Base-by-base conservation (phyloP, 2,888 invertebrate species). In the Meiosimyza platycephala region DNA sequence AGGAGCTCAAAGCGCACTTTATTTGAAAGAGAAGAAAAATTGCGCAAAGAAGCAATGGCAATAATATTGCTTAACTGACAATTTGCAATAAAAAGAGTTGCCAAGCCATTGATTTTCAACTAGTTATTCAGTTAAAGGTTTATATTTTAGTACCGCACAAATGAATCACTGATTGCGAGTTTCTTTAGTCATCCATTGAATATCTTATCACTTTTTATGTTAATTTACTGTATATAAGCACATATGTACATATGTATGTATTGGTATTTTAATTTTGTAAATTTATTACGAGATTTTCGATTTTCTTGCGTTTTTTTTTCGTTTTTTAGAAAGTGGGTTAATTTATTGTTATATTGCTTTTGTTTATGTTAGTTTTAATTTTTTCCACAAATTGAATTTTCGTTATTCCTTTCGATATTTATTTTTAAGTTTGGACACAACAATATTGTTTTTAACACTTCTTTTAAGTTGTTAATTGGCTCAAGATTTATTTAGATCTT, bases 251-350 rank as follows among this genome's bases (percentile, higher is more conserved):
- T n/a, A 28, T 4, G 9, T 40, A 40, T 40, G 40, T 40, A 9
- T 40, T 40, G 1, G 4, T 40, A 40, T 5, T 40, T 7, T 40
- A 9, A 40, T 63, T 63, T 63, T 9, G 33, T 16, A n/a, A 28
- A 11, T n/a, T 64, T 63, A 22, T 50, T 22, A 9, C 51, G 48
- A 18, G 48, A 18, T 28, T 18, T 48, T 18, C 4, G 64, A 13
- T 50, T 50, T 64, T 18, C n/a, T 22, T 72, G 48, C 22, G 28
- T 65, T 57, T 28, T 51, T 64, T 48, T 47, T 59, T 51, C 62
- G 12, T 33, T 70, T 50, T 65, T 62, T 67, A 66, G 66, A 73
- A 73, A 71, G 73, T 73, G 47, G 73, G 71, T 67, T 74, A 71
- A 71, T 74, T 66, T 55, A 51, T 52, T 59, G 47, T 47, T 55